phyloP scores from a whole-genome alignment of 2,113 vertebrate genomes.

The Onychostruthus taczanowskii region DNA sequence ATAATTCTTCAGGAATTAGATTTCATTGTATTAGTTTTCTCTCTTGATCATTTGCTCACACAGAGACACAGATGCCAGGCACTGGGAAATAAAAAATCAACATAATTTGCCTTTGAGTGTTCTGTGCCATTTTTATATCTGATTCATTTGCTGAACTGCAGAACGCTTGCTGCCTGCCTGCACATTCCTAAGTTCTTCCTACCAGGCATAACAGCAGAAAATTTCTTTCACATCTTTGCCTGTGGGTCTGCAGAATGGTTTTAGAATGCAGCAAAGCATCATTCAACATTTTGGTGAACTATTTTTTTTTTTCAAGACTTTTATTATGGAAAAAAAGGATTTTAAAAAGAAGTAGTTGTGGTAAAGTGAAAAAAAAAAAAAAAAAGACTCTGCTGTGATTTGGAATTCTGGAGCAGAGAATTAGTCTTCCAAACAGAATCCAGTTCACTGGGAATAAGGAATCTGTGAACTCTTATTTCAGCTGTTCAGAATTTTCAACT shows the following conservation, averaged over 20 bases:
- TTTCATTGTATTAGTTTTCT: background rate
- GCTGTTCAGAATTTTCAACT: background rate
- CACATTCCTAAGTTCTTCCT: background rate
- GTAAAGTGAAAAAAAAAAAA: background rate
- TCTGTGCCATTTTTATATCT: background rate
- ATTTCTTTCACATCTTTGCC: background rate
- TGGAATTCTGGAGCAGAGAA: background rate
- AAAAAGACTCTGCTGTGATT: background rate
- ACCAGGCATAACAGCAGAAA: background rate
- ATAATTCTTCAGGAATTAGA: background rate
- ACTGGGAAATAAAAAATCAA: background rate
- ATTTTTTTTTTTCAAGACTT: background rate
- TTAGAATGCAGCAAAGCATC: background rate
- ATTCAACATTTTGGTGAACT: background rate
- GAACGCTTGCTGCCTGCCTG: background rate
- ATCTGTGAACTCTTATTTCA: background rate
- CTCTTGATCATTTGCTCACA: background rate
- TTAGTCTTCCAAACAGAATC: background rate
- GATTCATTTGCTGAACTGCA: background rate
- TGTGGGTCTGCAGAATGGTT: background rate
- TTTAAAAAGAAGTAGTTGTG: background rate
- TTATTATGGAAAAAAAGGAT: background rate
- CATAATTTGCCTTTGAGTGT: background rate
- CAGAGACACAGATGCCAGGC: background rate
- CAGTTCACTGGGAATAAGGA: background rate